phyloP scores from a whole-genome alignment of 2,888 invertebrate genomes.

The Geotrupes spiniger region DNA sequence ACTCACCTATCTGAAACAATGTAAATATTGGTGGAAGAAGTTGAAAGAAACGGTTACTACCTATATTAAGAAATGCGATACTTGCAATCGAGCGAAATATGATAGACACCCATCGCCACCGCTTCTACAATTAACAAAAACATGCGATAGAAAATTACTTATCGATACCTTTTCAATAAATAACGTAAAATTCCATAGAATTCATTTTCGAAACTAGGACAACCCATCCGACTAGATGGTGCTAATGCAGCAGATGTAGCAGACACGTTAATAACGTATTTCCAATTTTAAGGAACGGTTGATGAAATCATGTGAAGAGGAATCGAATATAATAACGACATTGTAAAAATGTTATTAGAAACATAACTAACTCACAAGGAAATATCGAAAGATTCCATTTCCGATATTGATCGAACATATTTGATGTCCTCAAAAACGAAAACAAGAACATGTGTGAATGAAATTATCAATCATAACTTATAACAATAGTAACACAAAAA shows the following conservation, averaged over 20 bases:
- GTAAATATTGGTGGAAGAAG: conserved; percentile 16
- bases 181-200: conserved; percentile 27
- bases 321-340: conserved; percentile 24
- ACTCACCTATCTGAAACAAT: conserved; percentile 11
- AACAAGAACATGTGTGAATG: no score
- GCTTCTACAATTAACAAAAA: conserved; percentile 9
- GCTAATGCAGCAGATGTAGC: no score
- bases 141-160: conserved; percentile 10
- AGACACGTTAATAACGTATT: conserved; percentile 25
- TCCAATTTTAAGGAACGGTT: conserved; percentile 24
- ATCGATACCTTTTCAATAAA: conserved; percentile 22
- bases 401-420: conserved; percentile 26
- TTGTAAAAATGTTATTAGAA: conserved; percentile 22
- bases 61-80: conserved; percentile 17
- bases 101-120: conserved; percentile 13
- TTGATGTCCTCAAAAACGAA: no score
- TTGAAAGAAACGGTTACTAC: conserved; percentile 11
- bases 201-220: conserved; percentile 22
- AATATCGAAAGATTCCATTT: conserved; percentile 26
- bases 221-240: conserved; percentile 21
- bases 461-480: no score
- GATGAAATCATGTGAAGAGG: conserved; percentile 25
- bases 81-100: conserved; percentile 18
- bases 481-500: no score
- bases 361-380: conserved; percentile 25